Percentiles rank a stretch among this genome's conserved stretches.
Evolutionary conservation across 2,888 invertebrate genomes (phyloP).

Genomic region (Apamea epomidion): DNA sequence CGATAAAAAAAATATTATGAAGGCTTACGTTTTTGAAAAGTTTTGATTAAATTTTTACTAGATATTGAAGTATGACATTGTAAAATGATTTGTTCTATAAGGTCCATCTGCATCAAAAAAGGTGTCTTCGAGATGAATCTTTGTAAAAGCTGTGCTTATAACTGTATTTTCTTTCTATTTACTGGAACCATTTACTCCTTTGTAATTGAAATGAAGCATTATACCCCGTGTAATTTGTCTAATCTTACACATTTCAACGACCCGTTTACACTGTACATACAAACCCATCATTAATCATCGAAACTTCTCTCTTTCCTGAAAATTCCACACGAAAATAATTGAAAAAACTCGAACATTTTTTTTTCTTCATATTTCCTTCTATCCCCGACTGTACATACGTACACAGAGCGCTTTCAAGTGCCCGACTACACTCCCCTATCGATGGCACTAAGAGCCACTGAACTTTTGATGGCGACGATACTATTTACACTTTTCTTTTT

Average conservation of each 20-base stretch:
- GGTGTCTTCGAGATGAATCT: neutral
- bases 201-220: neutral
- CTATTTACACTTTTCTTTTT: conserved; percentile 73
- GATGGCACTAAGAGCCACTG: conserved; percentile 74
- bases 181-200: neutral
- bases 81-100: neutral
- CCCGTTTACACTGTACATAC: neutral
- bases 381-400: conserved; percentile 57
- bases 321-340: neutral
- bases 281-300: neutral
- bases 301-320: neutral
- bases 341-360: neutral
- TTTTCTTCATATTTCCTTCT: conserved; percentile 7
- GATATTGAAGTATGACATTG: neutral
- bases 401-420: conserved; percentile 66
- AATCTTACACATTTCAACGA: neutral
- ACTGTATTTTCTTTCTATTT: neutral
- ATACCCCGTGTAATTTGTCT: neutral
- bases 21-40: neutral
- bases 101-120: neutral
- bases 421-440: conserved; percentile 66
- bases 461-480: conserved; percentile 74
- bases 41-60: no score
- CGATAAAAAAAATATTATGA: no score
- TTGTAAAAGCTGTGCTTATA: no score